Percentiles rank a stretch among this genome's conserved stretches.
Evolutionary conservation across 2,797 vertebrate genomes (phyloP).

Genomic region (Sardinella longiceps): DNA sequence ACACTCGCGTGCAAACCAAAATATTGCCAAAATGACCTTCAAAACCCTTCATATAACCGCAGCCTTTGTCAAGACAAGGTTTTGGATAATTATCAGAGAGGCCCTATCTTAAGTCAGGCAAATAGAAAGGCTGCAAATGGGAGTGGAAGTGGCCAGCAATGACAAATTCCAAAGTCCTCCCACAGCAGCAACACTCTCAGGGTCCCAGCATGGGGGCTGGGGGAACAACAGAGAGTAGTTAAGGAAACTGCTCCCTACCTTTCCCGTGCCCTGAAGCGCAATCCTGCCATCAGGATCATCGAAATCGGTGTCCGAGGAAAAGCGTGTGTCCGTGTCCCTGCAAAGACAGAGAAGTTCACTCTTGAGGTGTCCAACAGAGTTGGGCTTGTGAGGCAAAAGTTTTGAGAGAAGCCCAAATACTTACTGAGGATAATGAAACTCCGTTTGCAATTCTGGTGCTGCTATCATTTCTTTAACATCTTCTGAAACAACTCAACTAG

Average conservation of each 20-base stretch:
- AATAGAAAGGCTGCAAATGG: not conserved
- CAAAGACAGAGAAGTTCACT: constrained; percentile 18
- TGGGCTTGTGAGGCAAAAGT: not conserved
- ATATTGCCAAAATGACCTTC: too few species aligned
- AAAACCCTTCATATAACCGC: too few species aligned
- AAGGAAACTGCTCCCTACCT: constrained; percentile 69
- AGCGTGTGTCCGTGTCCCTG: constrained; percentile 92
- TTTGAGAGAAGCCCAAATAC: constrained; percentile 30
- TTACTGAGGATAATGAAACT: constrained; percentile 75
- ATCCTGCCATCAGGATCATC: constrained; percentile 91
- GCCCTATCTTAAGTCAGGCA: not conserved
- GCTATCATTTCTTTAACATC: constrained; percentile 80
- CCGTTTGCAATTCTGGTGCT: constrained; percentile 74
- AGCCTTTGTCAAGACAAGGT: not conserved
- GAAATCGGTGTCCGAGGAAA: constrained; percentile 93
- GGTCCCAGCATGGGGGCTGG: not conserved
- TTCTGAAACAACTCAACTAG: constrained; percentile 81
- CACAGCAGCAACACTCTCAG: not conserved
- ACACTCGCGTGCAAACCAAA: too few species aligned
- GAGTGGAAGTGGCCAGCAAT: not conserved
- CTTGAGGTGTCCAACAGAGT: not conserved
- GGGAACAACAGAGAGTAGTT: not conserved
- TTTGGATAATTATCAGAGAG: not conserved
- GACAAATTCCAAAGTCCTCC: constrained; percentile 16
- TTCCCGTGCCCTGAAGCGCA: constrained; percentile 85